Percentiles rank a stretch among this genome's conserved stretches.
Evolutionary conservation across 2,113 vertebrate species (phyloP).

Genomic region (Pangasianodon hypophthalmus): DNA sequence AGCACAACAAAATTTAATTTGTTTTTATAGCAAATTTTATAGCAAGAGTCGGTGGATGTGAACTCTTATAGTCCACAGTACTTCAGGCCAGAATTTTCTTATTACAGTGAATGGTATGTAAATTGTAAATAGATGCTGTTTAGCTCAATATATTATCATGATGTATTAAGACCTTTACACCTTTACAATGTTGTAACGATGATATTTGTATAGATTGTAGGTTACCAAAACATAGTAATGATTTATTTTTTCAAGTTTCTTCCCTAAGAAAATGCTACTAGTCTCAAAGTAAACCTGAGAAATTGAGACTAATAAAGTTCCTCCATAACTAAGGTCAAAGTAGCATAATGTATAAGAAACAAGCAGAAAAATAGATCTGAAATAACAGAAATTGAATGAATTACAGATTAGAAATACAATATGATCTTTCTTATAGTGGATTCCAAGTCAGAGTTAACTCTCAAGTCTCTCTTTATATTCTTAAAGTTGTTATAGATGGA

Average conservation of each 20-base stretch:
- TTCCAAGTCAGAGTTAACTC: neutral
- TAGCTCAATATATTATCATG: neutral
- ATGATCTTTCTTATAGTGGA: neutral
- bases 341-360: neutral
- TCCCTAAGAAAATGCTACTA: neutral
- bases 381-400: neutral
- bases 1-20: neutral
- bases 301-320: neutral
- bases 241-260: neutral
- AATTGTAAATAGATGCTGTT: neutral
- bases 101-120: neutral
- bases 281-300: neutral
- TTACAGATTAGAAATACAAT: neutral
- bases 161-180: neutral
- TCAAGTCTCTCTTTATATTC: neutral
- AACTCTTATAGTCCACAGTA: neutral
- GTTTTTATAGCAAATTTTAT: neutral
- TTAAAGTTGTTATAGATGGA: neutral
- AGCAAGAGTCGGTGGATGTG: neutral
- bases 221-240: neutral
- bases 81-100: neutral
- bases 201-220: neutral
- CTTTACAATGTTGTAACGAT: neutral
- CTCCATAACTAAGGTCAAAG: neutral
- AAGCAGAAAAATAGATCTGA: neutral